A percentile compares a stretch with the other conserved stretches of the same genome.
These are phyloP conservation scores for Scrobipalpa atriplicella DNA, from an alignment of 2,888 invertebrate genomes.

Conservation along the genomic window DNA sequence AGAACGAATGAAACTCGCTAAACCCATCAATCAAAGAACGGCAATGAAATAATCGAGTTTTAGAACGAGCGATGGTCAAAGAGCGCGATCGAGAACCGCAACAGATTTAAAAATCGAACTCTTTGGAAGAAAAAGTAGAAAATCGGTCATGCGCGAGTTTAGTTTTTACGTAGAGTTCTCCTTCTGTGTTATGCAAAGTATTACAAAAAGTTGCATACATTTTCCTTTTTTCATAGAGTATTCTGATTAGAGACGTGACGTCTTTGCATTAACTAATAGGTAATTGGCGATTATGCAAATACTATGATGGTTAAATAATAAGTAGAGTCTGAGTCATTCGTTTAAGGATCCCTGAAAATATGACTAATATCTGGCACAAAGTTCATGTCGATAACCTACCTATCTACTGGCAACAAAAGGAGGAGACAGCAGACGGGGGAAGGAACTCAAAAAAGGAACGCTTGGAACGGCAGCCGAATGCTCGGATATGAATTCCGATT, in stretches of 20 bases:
- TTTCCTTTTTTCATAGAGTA: not conserved
- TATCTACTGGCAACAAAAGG: slow-evolving; percentile 65
- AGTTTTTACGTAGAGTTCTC: slow-evolving; percentile 7
- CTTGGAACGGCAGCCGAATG: slow-evolving; percentile 44
- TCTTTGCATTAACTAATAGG: not conserved
- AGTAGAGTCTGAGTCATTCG: too few relatives aligned
- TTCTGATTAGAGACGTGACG: not conserved
- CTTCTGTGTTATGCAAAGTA: not conserved
- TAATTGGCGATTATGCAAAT: not conserved
- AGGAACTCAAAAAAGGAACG: slow-evolving; percentile 64
- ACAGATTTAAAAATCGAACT: slow-evolving; percentile 64
- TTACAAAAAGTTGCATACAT: not conserved
- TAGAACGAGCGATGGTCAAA: slow-evolving; percentile 76
- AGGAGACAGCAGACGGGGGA: slow-evolving; percentile 53
- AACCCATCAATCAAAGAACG: slow-evolving; percentile 79
- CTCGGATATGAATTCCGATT: slow-evolving; percentile 47
- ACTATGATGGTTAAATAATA: too few relatives aligned
- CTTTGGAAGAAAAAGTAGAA: slow-evolving; percentile 54
- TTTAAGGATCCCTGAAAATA: slow-evolving; percentile 9
- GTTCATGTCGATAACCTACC: slow-evolving; percentile 72
- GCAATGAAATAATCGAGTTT: slow-evolving; percentile 78
- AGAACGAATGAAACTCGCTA: slow-evolving; percentile 62
- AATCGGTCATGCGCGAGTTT: not conserved
- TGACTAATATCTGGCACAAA: slow-evolving; percentile 77
- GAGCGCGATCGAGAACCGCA: slow-evolving; percentile 74